These are phyloP conservation scores for Apamea anceps DNA, from an alignment of 2,888 invertebrate species.

Conservation along the genomic window DNA sequence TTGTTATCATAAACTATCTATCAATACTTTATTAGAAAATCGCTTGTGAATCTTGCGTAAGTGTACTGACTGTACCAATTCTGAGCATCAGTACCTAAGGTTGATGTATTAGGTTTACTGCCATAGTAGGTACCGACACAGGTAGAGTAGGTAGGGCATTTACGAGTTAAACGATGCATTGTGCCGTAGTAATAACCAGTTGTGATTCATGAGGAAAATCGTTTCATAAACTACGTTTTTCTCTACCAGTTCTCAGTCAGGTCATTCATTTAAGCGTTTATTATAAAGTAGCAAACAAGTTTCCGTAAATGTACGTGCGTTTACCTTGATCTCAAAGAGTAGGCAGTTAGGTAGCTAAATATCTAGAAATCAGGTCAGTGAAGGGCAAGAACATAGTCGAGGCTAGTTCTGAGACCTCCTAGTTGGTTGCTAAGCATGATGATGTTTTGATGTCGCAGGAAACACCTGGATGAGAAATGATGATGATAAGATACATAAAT, in stretches of 20 bases:
- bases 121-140: not conserved
- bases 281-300: slow-evolving; percentile 12
- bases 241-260: not conserved
- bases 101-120: not conserved
- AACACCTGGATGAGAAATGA: too few relatives aligned
- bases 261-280: not conserved
- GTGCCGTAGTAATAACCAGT: not conserved
- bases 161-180: slow-evolving; percentile 18
- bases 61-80: not conserved
- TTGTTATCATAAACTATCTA: too few relatives aligned
- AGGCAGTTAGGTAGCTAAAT: not conserved
- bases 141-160: not conserved
- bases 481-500: not conserved
- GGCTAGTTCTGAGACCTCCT: not conserved
- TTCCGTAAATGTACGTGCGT: slow-evolving; percentile 2
- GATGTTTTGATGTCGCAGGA: too few relatives aligned
- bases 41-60: not conserved
- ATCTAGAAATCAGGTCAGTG: slow-evolving; percentile 29
- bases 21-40: not conserved
- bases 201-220: slow-evolving; percentile 16
- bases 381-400: slow-evolving; percentile 25
- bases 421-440: not conserved
- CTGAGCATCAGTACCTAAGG: not conserved
- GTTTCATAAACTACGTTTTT: not conserved
- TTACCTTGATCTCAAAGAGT: slow-evolving; percentile 39